Evolutionary conservation across 2,113 vertebrate genomes (phyloP), one percentile per base, ranked within the genome.

Genomic region (Seriola dumerili): DNA sequence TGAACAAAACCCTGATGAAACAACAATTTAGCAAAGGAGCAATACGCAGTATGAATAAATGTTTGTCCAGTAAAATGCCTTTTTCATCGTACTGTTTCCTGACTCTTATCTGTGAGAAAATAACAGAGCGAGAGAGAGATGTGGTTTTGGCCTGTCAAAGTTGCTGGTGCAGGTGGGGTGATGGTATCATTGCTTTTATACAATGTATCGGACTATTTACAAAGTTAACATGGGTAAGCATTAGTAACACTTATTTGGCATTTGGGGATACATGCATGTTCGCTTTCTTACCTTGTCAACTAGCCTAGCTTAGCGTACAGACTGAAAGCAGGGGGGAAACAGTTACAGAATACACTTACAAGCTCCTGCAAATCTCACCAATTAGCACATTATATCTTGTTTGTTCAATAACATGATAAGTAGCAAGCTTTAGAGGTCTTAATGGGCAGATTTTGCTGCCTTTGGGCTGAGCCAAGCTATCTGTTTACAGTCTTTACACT

Each of bases 1-100:
- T 67, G 36, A 84, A 90, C 59, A 84, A 89, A 86, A 72, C 16
- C 16, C 14, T 19, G 74, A 86, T 82, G 78, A 86, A 92, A 80
- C 74, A 76, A 77, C 80, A 79, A 76, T 81, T 87, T 83, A 85
- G 59, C 52, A 46, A 42, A 61, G n/a, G 3, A 69, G 65, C 36
- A 32, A 57, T 36, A 71, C 0, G 10, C 8, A 48, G 40, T 81
- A 50, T 77, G 75, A 84, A 84, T 70, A 76, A 67, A 81, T 67
- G 69, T 75, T 69, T 71, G 75, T 59, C 71, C 55, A 62, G 55
- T 64, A 23, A 72, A 83, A 71, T 36, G 17, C 11, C 23, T 19
- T 55, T 55, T 81, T 76, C 10, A 70, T 42, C 71, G 34, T 32
- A n/a, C 54, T 83, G 54, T 40, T 80, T 14, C 11, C 72, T 59